A percentile compares a stretch with the other conserved stretches of the same genome.
Conservation (phyloP, 2,888 invertebrate species). For the Phlogophora meticulosa region DNA sequence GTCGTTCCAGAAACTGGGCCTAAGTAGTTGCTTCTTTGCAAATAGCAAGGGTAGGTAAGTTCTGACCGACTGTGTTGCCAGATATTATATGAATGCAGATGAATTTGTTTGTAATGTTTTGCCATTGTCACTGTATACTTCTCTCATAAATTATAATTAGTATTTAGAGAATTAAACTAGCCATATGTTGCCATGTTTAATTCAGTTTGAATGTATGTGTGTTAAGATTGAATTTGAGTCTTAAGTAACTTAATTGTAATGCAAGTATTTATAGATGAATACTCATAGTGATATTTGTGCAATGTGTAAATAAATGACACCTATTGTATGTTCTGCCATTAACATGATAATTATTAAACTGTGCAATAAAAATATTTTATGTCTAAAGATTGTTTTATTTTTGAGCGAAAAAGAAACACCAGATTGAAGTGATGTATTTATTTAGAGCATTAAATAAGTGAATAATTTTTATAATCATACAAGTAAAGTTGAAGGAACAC, state of each 20-base stretch:
- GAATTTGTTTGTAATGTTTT: slow-evolving; percentile 58
- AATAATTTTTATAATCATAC: slow-evolving; percentile 61
- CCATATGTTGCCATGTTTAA: slow-evolving; percentile 89
- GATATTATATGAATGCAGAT: slow-evolving; percentile 42
- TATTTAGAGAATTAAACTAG: slow-evolving; percentile 86
- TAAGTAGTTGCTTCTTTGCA: slow-evolving; percentile 38
- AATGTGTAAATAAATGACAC: slow-evolving; percentile 70
- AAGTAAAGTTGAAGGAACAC: slow-evolving; percentile 51
- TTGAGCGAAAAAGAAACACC: slow-evolving; percentile 61
- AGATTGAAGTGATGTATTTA: slow-evolving; percentile 73
- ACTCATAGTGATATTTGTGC: slow-evolving; percentile 71
- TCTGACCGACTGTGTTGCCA: slow-evolving; percentile 54
- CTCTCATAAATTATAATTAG: slow-evolving; percentile 59
- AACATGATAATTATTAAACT: slow-evolving; percentile 63
- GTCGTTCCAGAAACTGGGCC: too few relatives aligned
- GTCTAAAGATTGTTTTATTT: slow-evolving; percentile 54
- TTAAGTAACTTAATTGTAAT: slow-evolving; percentile 58
- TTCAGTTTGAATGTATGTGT: slow-evolving; percentile 71
- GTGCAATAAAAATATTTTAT: slow-evolving; percentile 81
- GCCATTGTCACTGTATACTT: slow-evolving; percentile 70
- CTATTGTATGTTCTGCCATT: slow-evolving; percentile 67
- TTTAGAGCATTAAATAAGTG: slow-evolving; percentile 79
- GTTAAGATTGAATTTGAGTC: slow-evolving; percentile 54
- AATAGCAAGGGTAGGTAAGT: slow-evolving; percentile 36
- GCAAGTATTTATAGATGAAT: slow-evolving; percentile 65